phyloP scores from a whole-genome alignment of 2,113 vertebrate genomes.

The Archilochus colubris region DNA sequence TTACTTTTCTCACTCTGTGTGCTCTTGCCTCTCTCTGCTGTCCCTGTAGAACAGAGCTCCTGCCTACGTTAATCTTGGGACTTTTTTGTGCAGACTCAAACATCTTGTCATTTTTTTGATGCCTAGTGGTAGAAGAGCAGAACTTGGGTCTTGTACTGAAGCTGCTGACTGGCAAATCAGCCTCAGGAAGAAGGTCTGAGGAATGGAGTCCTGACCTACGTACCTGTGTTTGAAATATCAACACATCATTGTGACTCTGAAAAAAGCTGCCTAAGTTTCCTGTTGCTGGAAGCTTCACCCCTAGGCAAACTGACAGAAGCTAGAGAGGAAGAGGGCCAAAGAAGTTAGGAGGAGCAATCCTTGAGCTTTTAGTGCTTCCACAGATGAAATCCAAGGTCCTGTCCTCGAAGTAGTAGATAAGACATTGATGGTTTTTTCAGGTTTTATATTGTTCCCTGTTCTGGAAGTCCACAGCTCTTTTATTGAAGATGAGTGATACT shows the following conservation, averaged over 20 bases:
- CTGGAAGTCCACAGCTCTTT: not conserved
- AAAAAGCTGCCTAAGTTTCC: not conserved
- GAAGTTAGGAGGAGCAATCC: not conserved
- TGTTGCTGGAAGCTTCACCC: not conserved
- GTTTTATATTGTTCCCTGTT: not conserved
- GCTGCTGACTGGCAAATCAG: not conserved
- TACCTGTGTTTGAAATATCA: not conserved
- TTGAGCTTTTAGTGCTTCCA: not conserved
- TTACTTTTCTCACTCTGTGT: not conserved
- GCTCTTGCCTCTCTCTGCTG: not conserved
- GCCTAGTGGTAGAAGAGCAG: not conserved
- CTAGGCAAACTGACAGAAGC: not conserved
- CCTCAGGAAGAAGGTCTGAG: not conserved
- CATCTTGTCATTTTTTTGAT: not conserved
- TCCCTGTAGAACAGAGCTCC: not conserved
- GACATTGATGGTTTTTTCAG: not conserved
- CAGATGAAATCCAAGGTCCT: not conserved
- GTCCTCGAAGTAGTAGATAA: not conserved
- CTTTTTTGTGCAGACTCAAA: not conserved
- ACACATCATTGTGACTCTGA: accelerated
- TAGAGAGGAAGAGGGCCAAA: not conserved
- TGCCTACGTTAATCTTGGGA: not conserved
- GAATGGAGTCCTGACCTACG: accelerated
- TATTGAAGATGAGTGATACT: not conserved
- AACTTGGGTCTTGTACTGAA: not conserved